phyloP scores from a whole-genome alignment of 1,140 invertebrate species.

The Psix sp. region DNA sequence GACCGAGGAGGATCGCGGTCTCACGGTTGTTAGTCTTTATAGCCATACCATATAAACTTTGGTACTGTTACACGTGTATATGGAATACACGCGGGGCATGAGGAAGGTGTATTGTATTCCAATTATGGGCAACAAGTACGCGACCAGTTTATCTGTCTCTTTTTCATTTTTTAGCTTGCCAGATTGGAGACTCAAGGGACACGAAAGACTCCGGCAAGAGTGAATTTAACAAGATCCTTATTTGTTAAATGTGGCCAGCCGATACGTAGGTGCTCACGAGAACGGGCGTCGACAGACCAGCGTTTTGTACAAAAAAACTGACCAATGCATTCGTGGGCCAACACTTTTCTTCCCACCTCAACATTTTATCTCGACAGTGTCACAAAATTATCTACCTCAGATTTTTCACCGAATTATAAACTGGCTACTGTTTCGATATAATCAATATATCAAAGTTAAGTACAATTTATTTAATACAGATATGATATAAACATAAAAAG shows the following conservation, averaged over 20 bases:
- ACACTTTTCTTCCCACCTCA: slow-evolving; percentile 62
- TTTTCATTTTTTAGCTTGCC: slow-evolving; percentile 35
- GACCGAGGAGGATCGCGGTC: slow-evolving; percentile 19
- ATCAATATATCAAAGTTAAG: too few relatives aligned
- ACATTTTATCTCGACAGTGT: slow-evolving; percentile 21
- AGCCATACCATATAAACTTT: slow-evolving; percentile 42
- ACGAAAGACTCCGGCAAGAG: slow-evolving; percentile 53
- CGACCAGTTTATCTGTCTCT: slow-evolving; percentile 60
- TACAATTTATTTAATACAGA: too few relatives aligned
- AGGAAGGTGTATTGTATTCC: slow-evolving; percentile 64
- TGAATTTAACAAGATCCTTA: slow-evolving; percentile 69
- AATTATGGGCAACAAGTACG: slow-evolving; percentile 68
- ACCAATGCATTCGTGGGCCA: slow-evolving; percentile 52
- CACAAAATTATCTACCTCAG: too few relatives aligned
- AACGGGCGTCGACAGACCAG: slow-evolving; percentile 50
- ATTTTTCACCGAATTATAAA: too few relatives aligned
- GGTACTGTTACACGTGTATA: slow-evolving; percentile 61
- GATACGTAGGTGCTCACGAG: slow-evolving; percentile 56
- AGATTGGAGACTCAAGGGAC: slow-evolving; percentile 44
- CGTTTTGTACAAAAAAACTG: slow-evolving; percentile 49
- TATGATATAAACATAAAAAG: too few relatives aligned
- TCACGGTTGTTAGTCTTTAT: slow-evolving; percentile 52
- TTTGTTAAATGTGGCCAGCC: slow-evolving; percentile 62
- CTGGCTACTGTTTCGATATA: too few relatives aligned
- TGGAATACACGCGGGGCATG: slow-evolving; percentile 40